Percentiles rank a stretch among this genome's conserved stretches.
These are phyloP conservation scores for Ramphastos sulfuratus DNA, from an alignment of 2,113 vertebrate genomes.

Conservation along the genomic window DNA sequence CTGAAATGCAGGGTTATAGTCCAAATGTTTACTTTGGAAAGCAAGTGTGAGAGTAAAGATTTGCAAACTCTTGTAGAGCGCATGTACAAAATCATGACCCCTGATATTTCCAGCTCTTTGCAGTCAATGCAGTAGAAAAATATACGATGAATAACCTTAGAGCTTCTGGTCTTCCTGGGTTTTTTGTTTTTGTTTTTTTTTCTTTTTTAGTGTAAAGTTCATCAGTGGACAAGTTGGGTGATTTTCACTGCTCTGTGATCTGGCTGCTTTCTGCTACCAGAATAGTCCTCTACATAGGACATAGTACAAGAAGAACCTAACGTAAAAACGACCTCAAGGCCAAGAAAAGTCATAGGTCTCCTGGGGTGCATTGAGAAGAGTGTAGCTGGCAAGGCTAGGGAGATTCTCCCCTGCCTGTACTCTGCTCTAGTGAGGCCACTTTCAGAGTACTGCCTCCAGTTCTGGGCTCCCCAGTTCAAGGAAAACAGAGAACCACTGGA, in stretches of 20 bases:
- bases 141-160: not conserved
- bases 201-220: not conserved
- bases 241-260: not conserved
- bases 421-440: too few species aligned
- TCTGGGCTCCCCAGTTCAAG: too few species aligned
- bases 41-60: not conserved
- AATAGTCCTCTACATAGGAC: accelerated
- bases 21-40: not conserved
- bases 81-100: not conserved
- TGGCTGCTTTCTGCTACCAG: not conserved
- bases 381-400: too few species aligned
- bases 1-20: not conserved
- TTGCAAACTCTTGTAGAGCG: not conserved
- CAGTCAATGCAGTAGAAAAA: not conserved
- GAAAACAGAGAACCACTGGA: too few species aligned
- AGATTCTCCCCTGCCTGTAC: too few species aligned
- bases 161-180: not conserved
- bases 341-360: too few species aligned
- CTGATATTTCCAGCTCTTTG: not conserved
- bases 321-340: not conserved
- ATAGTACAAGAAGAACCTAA: not conserved
- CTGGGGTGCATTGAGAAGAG: too few species aligned
- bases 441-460: too few species aligned
- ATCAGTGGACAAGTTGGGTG: not conserved
- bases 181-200: not conserved